Evolutionary conservation across 37 sponge, comb jelly and placozoan species (phyloP).

Genomic region (Cliona cf. orientalis): DNA sequence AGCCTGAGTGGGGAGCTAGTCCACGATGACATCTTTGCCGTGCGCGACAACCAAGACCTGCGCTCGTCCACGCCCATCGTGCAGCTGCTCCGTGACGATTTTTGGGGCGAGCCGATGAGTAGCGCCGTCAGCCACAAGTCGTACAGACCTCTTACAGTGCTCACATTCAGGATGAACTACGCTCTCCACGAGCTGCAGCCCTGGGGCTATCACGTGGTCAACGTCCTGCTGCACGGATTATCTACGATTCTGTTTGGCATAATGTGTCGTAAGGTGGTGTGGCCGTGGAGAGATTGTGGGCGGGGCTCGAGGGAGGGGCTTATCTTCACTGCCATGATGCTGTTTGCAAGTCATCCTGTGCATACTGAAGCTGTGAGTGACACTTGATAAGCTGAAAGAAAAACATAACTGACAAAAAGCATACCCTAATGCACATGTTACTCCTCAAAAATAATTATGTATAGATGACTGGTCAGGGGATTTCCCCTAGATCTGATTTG

Average conservation of each 20-base stretch:
- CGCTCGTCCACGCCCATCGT: conserved; percentile 44
- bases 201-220: conserved; percentile 82
- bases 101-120: conserved; percentile 87
- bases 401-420: too few relatives aligned
- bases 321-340: conserved; percentile 1
- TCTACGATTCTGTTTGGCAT: conserved; percentile 61
- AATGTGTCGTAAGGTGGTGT: conserved; percentile 53
- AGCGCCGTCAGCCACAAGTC: conserved; percentile 88
- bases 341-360: conserved; percentile 84
- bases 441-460: background rate
- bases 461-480: too few relatives aligned
- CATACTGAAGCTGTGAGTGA: conserved; percentile 90
- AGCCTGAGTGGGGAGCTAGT: conserved; percentile 73
- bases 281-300: too few relatives aligned
- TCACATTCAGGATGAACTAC: conserved; percentile 87
- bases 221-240: conserved; percentile 65
- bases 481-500: too few relatives aligned
- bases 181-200: conserved; percentile 70
- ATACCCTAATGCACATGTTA: background rate
- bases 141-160: conserved; percentile 83
- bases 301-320: background rate
- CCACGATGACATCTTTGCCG: conserved; percentile 91
- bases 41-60: conserved; percentile 80
- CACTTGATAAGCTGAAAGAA: too few relatives aligned
- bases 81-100: conserved; percentile 69